These are phyloP conservation scores for Melanostoma scalare DNA, from an alignment of 2,888 invertebrate genomes.

Conservation along the genomic window DNA sequence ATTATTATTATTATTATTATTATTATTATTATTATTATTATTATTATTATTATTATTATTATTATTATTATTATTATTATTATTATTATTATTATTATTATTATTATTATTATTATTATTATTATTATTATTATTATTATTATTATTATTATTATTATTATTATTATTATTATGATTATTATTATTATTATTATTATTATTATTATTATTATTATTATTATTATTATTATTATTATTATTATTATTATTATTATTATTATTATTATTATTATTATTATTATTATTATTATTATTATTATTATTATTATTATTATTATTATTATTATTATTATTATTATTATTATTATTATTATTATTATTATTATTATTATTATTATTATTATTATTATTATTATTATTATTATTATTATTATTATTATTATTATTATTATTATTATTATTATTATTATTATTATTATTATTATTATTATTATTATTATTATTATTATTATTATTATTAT, in stretches of 20 bases:
- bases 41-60: conserved; percentile 1
- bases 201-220: conserved; percentile 1
- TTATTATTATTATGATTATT: neutral
- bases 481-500: too few species aligned
- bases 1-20: neutral
- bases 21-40: conserved; percentile 2
- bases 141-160: conserved; percentile 1
- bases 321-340: too few species aligned
- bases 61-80: neutral
- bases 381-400: too few species aligned
- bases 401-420: too few species aligned
- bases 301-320: too few species aligned
- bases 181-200: conserved; percentile 4
- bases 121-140: conserved; percentile 1
- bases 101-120: conserved; percentile 1
- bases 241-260: conserved; percentile 3
- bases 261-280: neutral
- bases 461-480: too few species aligned
- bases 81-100: neutral
- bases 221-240: neutral
- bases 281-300: too few species aligned
- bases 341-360: too few species aligned
- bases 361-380: too few species aligned
- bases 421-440: too few species aligned
- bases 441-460: too few species aligned